Conservation (phyloP, 37 sponge, comb jelly and placozoan species). For the Eunapius fragilis region DNA sequence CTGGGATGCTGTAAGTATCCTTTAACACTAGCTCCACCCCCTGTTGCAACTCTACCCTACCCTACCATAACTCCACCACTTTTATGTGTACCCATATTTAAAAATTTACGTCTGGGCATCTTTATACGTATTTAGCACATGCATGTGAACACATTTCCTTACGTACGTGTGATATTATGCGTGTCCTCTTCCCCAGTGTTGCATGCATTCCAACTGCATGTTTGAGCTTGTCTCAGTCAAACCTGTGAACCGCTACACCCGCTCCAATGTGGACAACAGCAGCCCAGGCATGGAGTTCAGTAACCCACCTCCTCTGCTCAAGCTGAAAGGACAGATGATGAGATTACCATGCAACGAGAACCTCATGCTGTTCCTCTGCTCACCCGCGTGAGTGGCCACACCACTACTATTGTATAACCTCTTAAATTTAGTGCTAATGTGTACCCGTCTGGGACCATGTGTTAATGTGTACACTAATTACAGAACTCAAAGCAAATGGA, state of each 20-base stretch:
- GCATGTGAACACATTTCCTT: too few species aligned
- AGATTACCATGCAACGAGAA: not conserved
- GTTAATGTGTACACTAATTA: too few species aligned
- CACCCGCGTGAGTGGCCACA: constrained; percentile 58
- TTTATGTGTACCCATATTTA: too few species aligned
- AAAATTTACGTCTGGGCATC: too few species aligned
- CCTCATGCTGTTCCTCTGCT: constrained; percentile 64
- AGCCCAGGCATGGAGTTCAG: constrained; percentile 18
- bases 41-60: not conserved
- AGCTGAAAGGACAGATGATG: constrained; percentile 75
- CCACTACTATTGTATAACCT: too few species aligned
- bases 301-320: constrained; percentile 25
- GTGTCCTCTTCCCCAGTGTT: constrained; percentile 20
- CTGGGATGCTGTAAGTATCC: constrained; percentile 36
- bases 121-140: too few species aligned
- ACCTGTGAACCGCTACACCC: constrained; percentile 7
- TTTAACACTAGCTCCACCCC: not conserved
- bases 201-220: constrained; percentile 39
- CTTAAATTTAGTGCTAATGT: too few species aligned
- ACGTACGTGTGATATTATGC: not conserved
- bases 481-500: too few species aligned
- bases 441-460: too few species aligned
- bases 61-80: too few species aligned
- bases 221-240: constrained; percentile 40
- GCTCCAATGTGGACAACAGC: not conserved